These are phyloP conservation scores for Garrulus glandarius DNA, from an alignment of 2,797 vertebrate species.

Conservation along the genomic window DNA sequence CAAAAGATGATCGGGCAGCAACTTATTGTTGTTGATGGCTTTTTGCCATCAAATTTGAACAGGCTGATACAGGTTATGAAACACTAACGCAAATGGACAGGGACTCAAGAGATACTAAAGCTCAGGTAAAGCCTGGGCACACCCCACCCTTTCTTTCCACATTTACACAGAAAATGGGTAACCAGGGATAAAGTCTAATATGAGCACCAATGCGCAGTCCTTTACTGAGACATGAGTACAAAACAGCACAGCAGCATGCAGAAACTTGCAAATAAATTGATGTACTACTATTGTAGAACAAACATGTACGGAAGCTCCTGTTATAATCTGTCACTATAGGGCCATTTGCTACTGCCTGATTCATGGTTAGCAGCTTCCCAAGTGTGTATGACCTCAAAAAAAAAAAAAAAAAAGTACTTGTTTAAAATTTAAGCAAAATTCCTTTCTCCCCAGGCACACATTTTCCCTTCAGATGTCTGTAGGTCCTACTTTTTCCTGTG, in stretches of 20 bases:
- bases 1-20: not conserved
- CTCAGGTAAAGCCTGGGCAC: not conserved
- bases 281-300: not conserved
- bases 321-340: not conserved
- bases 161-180: not conserved
- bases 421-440: not conserved
- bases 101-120: not conserved
- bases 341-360: not conserved
- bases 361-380: not conserved
- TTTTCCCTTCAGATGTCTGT: not conserved
- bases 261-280: not conserved
- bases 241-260: not conserved
- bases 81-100: not conserved
- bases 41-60: not conserved
- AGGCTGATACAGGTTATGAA: not conserved
- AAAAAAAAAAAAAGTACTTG: not conserved
- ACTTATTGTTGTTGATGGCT: not conserved
- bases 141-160: not conserved
- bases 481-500: not conserved
- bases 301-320: not conserved
- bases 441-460: not conserved
- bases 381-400: not conserved
- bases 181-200: not conserved
- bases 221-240: not conserved
- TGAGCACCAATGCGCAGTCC: not conserved